Evolutionary conservation across 1,140 invertebrate species (phyloP), one percentile per base, ranked within the genome.

Genomic region (Drosophila azteca): DNA sequence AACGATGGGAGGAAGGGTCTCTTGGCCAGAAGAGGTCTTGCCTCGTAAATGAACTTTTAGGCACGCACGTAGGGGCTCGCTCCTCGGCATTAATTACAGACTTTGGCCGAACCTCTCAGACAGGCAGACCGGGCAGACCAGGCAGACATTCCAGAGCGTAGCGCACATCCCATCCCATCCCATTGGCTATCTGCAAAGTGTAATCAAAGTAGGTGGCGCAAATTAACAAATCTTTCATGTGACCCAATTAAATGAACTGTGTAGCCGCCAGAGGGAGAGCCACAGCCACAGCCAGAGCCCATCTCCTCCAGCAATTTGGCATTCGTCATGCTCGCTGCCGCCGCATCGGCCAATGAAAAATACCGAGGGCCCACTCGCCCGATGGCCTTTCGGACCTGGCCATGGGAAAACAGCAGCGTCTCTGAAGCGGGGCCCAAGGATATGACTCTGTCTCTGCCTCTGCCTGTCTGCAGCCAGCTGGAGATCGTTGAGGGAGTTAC

Each of bases 161-260:
- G 67, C 17, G 67, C 17, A 45, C 35, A 20, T 20, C 17, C 17
- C 17, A 20, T 5, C 24, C 24, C 24, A 4, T 26, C 4, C 58
- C 46, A 35, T 51, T 35, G 22, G 41, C 11, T 87, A 88, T 87
- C 83, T 82, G 76, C 59, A 88, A 87, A 79, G 66, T 61, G 57
- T 70, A 83, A 88, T 88, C 83, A 73, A 87, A 88, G 83, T 87
- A 87, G 83, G 79, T 87, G 83, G 83, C 79, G 76, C 54, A 88
- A 87, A 88, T 87, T 87, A 87, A 87, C 83, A 87, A 87, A 87
- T 87, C 79, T 87, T 88, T 62, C 83, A 88, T 88, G 83, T 87
- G 83, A 87, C 83, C 83, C 67, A 87, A 87, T 87, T 87, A 88
- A 87, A 83, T 88, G 75, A 77, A 77, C 83, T 52, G 22, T 67